A percentile compares a stretch with the other conserved stretches of the same genome.
phyloP scores from a whole-genome alignment of 1,140 invertebrate genomes.

The Berghia stephanieae region DNA sequence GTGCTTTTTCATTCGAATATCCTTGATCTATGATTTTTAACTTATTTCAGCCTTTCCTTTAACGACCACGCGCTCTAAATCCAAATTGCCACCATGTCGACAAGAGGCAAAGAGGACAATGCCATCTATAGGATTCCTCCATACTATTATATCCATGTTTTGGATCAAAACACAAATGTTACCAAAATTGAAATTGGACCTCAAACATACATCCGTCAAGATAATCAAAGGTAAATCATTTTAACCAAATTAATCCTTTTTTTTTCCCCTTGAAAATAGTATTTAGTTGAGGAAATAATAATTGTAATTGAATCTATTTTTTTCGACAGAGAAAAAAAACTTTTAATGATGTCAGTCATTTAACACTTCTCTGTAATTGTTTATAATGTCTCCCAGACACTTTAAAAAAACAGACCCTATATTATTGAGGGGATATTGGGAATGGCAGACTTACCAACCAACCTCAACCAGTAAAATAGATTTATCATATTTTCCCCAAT shows the following conservation, averaged over 20 bases:
- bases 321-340: too few relatives aligned
- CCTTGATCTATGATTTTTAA: background rate
- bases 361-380: too few relatives aligned
- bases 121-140: slow-evolving; percentile 68
- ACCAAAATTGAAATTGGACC: slow-evolving; percentile 69
- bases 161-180: slow-evolving; percentile 71
- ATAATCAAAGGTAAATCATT: slow-evolving; percentile 68
- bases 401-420: too few relatives aligned
- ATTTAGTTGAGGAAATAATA: too few relatives aligned
- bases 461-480: too few relatives aligned
- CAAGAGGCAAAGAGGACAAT: slow-evolving; percentile 43
- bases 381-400: too few relatives aligned
- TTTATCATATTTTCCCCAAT: too few relatives aligned
- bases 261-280: too few relatives aligned
- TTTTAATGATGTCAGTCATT: too few relatives aligned
- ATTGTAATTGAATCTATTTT: too few relatives aligned
- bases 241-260: background rate
- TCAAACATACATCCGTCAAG: slow-evolving; percentile 69
- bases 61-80: background rate
- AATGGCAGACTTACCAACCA: too few relatives aligned
- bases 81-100: slow-evolving; percentile 19
- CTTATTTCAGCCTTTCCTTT: background rate
- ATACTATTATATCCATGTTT: slow-evolving; percentile 69
- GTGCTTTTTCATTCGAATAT: background rate
- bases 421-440: too few relatives aligned